Evolutionary conservation across 2,888 invertebrate species (phyloP).

Genomic region (Theretra japonica): DNA sequence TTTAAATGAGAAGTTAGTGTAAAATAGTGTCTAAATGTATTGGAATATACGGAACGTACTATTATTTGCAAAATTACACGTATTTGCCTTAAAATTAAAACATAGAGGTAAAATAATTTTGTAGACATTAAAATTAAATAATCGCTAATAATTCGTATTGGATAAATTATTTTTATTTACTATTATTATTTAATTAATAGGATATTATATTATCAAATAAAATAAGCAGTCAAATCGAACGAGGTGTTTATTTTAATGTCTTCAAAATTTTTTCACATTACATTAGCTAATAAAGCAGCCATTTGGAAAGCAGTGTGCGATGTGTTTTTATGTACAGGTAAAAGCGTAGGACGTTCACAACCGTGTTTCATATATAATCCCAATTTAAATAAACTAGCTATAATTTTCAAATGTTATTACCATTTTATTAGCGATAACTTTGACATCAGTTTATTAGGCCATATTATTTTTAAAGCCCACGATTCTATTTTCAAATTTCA

Average conservation of each 20-base stretch:
- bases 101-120: neutral
- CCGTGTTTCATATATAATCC: neutral
- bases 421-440: constrained; percentile 1
- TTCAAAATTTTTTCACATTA: neutral
- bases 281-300: neutral
- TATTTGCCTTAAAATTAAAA: neutral
- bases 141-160: no score
- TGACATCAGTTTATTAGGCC: neutral
- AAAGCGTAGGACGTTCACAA: constrained; percentile 22
- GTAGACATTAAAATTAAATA: neutral
- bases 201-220: neutral
- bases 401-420: neutral
- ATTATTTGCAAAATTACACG: no score
- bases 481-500: constrained; percentile 14
- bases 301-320: constrained; percentile 16
- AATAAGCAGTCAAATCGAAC: neutral
- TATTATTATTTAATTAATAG: neutral
- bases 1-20: no score
- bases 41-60: no score
- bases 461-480: neutral
- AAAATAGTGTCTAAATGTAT: no score
- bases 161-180: no score
- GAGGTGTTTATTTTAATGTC: neutral
- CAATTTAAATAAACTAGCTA: neutral
- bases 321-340: constrained; percentile 26